phyloP scores from a whole-genome alignment of 1,140 invertebrate genomes.

The Dendroctonus valens region DNA sequence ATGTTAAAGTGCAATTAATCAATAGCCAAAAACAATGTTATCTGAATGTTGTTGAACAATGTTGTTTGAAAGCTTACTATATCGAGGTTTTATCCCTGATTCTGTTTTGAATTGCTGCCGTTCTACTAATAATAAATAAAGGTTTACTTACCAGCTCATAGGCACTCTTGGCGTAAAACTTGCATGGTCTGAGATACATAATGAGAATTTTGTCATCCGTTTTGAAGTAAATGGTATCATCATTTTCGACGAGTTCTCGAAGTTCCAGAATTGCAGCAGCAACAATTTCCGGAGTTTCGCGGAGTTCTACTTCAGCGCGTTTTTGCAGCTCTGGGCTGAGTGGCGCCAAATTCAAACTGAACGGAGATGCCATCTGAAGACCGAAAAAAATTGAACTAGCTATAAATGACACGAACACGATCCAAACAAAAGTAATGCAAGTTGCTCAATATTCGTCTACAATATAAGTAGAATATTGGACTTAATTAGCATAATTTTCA shows the following conservation, averaged over 20 bases:
- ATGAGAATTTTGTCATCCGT: constrained; percentile 68
- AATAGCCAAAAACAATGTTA: too few species aligned
- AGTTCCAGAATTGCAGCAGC: constrained; percentile 60
- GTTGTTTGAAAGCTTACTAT: too few species aligned
- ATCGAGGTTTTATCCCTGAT: neutral
- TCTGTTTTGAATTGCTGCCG: too few species aligned
- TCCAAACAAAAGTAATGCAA: neutral
- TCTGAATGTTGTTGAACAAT: too few species aligned
- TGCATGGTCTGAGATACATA: constrained; percentile 74
- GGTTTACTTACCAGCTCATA: constrained; percentile 62
- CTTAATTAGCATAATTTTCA: neutral
- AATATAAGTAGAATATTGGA: neutral
- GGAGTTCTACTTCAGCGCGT: constrained; percentile 63
- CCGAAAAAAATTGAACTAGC: neutral
- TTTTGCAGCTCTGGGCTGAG: constrained; percentile 48
- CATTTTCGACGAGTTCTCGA: constrained; percentile 61
- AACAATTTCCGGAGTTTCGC: constrained; percentile 65
- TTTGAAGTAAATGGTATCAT: constrained; percentile 61
- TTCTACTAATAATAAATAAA: too few species aligned
- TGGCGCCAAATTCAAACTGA: constrained; percentile 23
- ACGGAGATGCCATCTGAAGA: neutral
- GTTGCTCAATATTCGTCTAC: neutral
- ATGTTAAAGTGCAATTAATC: too few species aligned
- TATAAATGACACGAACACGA: neutral
- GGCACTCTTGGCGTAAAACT: constrained; percentile 77